Evolutionary conservation across 2,888 invertebrate genomes (phyloP).

Genomic region (Drosophila anomelani): DNA sequence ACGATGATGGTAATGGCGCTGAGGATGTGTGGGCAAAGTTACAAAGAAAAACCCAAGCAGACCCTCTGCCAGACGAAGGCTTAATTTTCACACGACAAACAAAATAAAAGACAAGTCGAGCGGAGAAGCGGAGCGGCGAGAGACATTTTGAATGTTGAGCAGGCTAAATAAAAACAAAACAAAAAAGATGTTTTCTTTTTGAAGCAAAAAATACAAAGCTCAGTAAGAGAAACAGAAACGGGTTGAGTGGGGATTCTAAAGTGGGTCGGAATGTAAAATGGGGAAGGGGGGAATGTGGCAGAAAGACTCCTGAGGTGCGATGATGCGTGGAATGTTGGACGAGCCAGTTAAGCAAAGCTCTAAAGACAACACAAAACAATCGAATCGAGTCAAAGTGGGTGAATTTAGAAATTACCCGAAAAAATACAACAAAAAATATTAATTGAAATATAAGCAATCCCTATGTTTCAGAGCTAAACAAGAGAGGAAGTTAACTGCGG

Average conservation of each 20-base stretch:
- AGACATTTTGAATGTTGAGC: constrained; percentile 59
- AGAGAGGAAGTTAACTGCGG: no score
- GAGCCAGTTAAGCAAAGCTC: constrained; percentile 42
- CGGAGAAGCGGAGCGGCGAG: constrained; percentile 9
- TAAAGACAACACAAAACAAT: constrained; percentile 35
- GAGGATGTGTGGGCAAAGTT: constrained; percentile 12
- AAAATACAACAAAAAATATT: not conserved
- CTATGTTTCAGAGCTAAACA: not conserved
- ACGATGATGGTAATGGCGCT: constrained; percentile 34
- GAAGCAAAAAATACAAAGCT: not conserved
- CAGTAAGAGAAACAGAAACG: constrained; percentile 9
- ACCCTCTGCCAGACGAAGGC: constrained; percentile 51
- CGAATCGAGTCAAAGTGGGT: constrained; percentile 27
- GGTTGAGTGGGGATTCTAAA: constrained; percentile 37
- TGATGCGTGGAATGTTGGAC: constrained; percentile 48
- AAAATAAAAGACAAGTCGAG: constrained; percentile 58
- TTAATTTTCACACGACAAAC: constrained; percentile 78
- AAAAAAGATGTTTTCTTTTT: constrained; percentile 1
- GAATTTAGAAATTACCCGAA: not conserved
- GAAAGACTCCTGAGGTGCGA: constrained; percentile 40
- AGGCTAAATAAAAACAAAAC: constrained; percentile 19
- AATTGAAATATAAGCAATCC: fast-evolving
- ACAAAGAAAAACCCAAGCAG: not conserved
- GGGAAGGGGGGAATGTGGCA: not conserved
- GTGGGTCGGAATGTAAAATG: constrained; percentile 16